Evolutionary conservation across 2,113 vertebrate genomes (phyloP).

Genomic region (Hiodon alosoides): DNA sequence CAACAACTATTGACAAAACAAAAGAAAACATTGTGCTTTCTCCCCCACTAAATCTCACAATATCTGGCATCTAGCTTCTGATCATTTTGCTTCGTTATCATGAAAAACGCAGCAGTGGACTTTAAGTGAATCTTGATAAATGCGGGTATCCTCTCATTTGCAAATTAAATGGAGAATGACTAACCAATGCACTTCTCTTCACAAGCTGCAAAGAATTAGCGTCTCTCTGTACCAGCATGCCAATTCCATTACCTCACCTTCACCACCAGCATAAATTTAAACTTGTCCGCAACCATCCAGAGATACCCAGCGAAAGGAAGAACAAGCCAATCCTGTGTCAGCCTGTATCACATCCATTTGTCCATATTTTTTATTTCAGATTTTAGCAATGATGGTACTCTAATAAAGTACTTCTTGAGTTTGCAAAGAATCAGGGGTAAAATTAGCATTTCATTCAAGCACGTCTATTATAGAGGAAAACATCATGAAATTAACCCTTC

Average conservation of each 20-base stretch:
- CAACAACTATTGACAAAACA: no score
- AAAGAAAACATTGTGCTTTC: no score
- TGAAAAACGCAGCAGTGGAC: background rate
- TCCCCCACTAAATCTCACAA: no score
- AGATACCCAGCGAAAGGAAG: background rate
- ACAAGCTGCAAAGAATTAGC: background rate
- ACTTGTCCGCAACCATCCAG: constrained; percentile 20
- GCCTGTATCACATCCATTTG: background rate
- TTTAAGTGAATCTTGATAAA: constrained; percentile 1
- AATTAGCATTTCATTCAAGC: no score
- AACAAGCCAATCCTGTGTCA: background rate
- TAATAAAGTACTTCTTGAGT: no score
- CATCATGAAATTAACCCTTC: no score
- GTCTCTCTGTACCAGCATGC: background rate
- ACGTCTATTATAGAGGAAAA: no score
- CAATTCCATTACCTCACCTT: constrained; percentile 17
- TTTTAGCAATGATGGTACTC: no score
- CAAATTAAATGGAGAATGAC: constrained; percentile 11
- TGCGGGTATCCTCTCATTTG: constrained; percentile 11
- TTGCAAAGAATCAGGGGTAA: no score
- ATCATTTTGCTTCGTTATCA: background rate
- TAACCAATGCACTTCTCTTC: background rate
- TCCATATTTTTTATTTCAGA: no score
- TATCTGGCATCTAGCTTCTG: background rate
- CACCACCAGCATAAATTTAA: constrained; percentile 19